A percentile compares a stretch with the other conserved stretches of the same genome.
phyloP scores from a whole-genome alignment of 2,888 invertebrate species.

The Mythimna lalbum region DNA sequence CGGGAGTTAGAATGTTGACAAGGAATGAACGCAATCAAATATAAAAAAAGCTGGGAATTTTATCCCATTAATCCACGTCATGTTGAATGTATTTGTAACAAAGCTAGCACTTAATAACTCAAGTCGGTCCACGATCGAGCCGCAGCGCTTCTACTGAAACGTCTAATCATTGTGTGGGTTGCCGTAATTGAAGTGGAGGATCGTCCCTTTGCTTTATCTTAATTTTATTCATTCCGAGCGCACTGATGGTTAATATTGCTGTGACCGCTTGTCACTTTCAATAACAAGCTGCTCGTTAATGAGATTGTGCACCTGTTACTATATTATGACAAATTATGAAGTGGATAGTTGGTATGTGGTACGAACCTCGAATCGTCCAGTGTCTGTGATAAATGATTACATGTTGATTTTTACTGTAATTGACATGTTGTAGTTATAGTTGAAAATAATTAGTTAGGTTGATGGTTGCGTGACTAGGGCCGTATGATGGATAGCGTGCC shows the following conservation, averaged over 20 bases:
- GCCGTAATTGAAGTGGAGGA: constrained; percentile 87
- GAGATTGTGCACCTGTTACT: constrained; percentile 79
- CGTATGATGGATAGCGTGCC: constrained; percentile 86
- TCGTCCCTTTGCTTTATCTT: constrained; percentile 87
- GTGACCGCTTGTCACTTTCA: constrained; percentile 88
- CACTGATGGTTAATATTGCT: constrained; percentile 86
- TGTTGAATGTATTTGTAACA: constrained; percentile 88
- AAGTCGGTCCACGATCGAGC: constrained; percentile 80
- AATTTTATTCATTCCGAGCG: constrained; percentile 87
- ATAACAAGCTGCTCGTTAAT: constrained; percentile 81
- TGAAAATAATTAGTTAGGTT: constrained; percentile 80
- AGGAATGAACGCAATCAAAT: constrained; percentile 85
- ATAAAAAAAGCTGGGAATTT: constrained; percentile 82
- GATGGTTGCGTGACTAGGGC: constrained; percentile 82
- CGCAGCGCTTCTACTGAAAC: constrained; percentile 83
- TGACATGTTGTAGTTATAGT: constrained; percentile 67
- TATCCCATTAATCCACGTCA: constrained; percentile 87
- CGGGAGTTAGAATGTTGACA: constrained; percentile 89
- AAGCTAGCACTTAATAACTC: constrained; percentile 88
- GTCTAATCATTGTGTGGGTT: constrained; percentile 89
- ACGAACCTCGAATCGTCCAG: constrained; percentile 36
- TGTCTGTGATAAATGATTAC: constrained; percentile 42
- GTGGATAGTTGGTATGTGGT: constrained; percentile 26
- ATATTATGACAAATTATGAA: constrained; percentile 78
- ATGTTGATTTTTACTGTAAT: constrained; percentile 46